Base-by-base conservation (phyloP, 2,797 vertebrate species). In the Morus bassanus region DNA sequence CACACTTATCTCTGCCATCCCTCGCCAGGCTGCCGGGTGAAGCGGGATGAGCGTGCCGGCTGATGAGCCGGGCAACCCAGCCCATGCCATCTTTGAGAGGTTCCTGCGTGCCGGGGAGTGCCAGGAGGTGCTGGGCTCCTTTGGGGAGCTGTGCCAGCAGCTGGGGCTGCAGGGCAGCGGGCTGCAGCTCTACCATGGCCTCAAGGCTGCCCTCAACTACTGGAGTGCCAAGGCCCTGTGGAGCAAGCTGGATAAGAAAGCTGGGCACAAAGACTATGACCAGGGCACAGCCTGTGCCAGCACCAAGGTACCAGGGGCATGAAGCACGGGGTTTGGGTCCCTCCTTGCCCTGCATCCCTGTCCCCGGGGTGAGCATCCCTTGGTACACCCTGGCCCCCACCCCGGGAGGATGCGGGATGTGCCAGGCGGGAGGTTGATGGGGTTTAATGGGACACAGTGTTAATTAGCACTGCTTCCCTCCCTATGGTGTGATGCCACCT, bases 221-320 rank as follows among this genome's bases (percentile, higher is more conserved):
- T 99, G 99, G 99, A 99, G 98, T 51, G 99, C 99, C 97, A 99
- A 99, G 97, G 98, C 98, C 0, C 94, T 99, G 69, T 99, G 99
- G 99, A 97, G 95, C 60, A 99, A 99, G 87, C 98, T 99, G 93
- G 99, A 99, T 97, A 99, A 99, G 95, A 98, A 99, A 85, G 99
- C 98, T 0, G 91, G 98, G 18, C 98, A 99, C 91, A 85, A 80
- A 3, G 98, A 98, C 77, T 99, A 99, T 28, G 97, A 99, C 81
- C 98, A 99, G 95, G 98, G 99, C 53, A 98, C 95, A 75, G 98
- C 97, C 73, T 99, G 99, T 85, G 45, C 93, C 91, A 96, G 94
- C 91, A 99, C 98, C 94, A 99, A 99, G 99, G 99, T 99, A 97
- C 51, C 0, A 0, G 24, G 37, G 63, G 3, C 12, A 16, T 0